phyloP scores from a whole-genome alignment of 2,888 invertebrate genomes.

The Orthosia incerta region DNA sequence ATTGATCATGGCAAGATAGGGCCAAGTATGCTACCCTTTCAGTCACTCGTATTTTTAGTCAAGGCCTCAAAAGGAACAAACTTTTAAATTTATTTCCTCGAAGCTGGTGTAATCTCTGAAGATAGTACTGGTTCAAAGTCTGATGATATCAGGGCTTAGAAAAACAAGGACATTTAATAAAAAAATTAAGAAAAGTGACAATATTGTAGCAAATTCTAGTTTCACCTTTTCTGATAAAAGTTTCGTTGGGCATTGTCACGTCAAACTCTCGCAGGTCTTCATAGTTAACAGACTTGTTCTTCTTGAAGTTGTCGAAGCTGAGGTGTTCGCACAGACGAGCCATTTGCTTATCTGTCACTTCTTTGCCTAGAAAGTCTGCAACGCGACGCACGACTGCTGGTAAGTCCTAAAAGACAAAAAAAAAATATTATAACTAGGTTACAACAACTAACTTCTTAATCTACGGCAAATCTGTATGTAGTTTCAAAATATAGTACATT shows the following conservation, averaged over 20 bases:
- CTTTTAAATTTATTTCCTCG: too few species aligned
- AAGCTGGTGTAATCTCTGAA: too few species aligned
- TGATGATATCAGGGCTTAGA: too few species aligned
- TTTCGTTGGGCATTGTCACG: conserved; percentile 32
- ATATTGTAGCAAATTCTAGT: background rate
- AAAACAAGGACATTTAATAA: too few species aligned
- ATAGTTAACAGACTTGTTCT: conserved; percentile 91
- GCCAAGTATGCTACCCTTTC: too few species aligned
- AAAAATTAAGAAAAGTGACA: too few species aligned
- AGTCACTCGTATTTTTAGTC: too few species aligned
- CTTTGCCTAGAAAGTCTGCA: conserved; percentile 90
- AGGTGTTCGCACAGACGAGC: conserved; percentile 92
- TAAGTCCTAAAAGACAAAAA: conserved; percentile 61
- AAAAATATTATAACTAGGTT: background rate
- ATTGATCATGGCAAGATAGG: too few species aligned
- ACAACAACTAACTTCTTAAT: too few species aligned
- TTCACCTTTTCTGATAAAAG: conserved; percentile 69
- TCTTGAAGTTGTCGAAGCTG: conserved; percentile 93
- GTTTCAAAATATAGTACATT: background rate
- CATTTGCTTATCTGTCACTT: conserved; percentile 88
- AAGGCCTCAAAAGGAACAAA: background rate
- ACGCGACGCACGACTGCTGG: conserved; percentile 85
- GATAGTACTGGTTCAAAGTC: too few species aligned
- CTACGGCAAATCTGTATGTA: background rate
- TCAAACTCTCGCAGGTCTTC: conserved; percentile 51